Base-by-base conservation (phyloP, 1,140 invertebrate genomes). In the Holcopasites calliopsidis region DNA sequence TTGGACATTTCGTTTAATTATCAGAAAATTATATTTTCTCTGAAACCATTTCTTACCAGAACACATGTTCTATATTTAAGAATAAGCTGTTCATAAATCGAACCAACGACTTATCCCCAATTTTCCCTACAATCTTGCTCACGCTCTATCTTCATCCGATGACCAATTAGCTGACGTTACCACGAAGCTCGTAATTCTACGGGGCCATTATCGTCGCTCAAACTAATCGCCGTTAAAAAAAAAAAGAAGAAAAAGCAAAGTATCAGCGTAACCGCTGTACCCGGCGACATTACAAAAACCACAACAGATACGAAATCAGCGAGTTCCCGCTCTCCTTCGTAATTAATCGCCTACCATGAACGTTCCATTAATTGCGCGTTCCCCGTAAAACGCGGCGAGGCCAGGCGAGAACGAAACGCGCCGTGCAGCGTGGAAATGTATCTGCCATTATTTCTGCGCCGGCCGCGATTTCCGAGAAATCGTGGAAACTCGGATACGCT, bases 401-500 rank as follows among this genome's bases (percentile, higher is more conserved):
- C 33, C 11, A 49, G 61, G 31, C 28, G 44, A 31, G 18, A 16
- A 5, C 52, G 52, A 13, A 1, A 47, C 40, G 60, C 18, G 18
- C n/a, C 62, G 28, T 26, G n/a, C n/a, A 52, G 72, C 54, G 38
- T 47, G 69, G 61, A 64, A 75, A 76, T 76, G 69, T 79, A 78
- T 79, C 79, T 60, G 58, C 62, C 52, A 60, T 79, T 78, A 81
- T 81, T 76, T 50, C 47, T 74, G 47, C 47, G 5, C 1, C n/a
- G 2, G 18, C 40, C 38, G 47, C 38, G 62, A 68, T 78, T 80
- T 80, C 79, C 62, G 16, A 78, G 79, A 80, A 80, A 80, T 28
- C 47, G 68, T n/a, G 47, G 55, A 68, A 70, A 77, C 74, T 42
- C 61, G 70, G 31, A 31, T 5, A 54, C 10, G 54, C 40, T 42